Percentiles rank a stretch among this genome's conserved stretches.
Evolutionary conservation across 2,797 vertebrate genomes (phyloP).

Genomic region (Tarsius wallacei): DNA sequence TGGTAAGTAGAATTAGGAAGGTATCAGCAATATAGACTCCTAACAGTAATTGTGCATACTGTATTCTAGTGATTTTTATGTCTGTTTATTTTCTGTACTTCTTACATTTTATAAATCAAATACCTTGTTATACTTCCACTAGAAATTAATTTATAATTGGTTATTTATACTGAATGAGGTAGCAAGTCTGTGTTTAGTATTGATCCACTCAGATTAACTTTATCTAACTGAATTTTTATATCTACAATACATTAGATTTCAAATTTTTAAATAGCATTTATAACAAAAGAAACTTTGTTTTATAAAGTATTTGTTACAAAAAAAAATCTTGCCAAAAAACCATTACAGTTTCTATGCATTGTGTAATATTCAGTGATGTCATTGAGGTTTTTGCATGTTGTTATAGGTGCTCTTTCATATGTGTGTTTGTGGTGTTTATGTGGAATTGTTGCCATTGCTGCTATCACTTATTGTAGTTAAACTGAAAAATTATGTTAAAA

Average conservation of each 20-base stretch:
- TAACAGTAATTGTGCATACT: conserved; percentile 77
- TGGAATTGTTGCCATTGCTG: conserved; percentile 88
- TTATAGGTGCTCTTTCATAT: conserved; percentile 80
- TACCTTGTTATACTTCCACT: conserved; percentile 76
- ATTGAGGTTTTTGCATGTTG: conserved; percentile 89
- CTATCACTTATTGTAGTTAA: conserved; percentile 85
- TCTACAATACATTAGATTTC: conserved; percentile 67
- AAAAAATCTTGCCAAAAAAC: conserved; percentile 87
- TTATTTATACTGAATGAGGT: conserved; percentile 78
- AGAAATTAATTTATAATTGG: conserved; percentile 83
- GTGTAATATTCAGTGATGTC: conserved; percentile 85
- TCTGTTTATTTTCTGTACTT: conserved; percentile 81
- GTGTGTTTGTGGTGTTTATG: conserved; percentile 84
- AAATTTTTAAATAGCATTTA: conserved; percentile 85
- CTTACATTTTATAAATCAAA: conserved; percentile 83
- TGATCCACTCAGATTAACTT: conserved; percentile 79
- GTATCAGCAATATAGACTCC: conserved; percentile 77
- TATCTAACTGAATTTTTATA: conserved; percentile 82
- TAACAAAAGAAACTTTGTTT: conserved; percentile 81
- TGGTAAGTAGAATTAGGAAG: conserved; percentile 76
- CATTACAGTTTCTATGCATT: conserved; percentile 89
- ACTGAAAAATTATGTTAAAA: conserved; percentile 75
- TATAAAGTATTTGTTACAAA: conserved; percentile 85
- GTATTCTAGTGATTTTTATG: conserved; percentile 85
- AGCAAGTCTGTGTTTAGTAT: conserved; percentile 70